These are phyloP conservation scores for Cryptoleucopteryx plumbea DNA, from an alignment of 2,113 vertebrate genomes.

Conservation along the genomic window DNA sequence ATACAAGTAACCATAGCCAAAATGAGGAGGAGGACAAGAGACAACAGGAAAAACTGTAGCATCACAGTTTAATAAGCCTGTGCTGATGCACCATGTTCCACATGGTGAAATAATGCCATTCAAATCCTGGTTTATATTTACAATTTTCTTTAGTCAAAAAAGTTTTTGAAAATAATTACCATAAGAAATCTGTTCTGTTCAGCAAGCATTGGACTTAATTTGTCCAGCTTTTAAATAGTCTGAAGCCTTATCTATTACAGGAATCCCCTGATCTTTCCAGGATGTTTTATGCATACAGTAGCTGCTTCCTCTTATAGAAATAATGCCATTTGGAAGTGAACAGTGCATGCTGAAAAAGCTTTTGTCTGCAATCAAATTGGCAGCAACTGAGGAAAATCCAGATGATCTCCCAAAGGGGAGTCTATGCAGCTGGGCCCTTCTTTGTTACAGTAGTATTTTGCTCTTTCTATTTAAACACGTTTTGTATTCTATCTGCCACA, in stretches of 20 bases:
- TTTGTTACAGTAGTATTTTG: constrained; percentile 9
- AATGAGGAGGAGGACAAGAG: neutral
- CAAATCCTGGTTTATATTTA: neutral
- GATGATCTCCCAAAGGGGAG: constrained; percentile 50
- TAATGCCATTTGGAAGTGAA: neutral
- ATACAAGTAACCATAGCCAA: neutral
- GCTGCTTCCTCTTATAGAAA: constrained; percentile 45
- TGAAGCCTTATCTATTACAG: neutral
- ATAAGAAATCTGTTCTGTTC: neutral
- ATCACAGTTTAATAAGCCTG: neutral
- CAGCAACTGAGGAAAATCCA: neutral
- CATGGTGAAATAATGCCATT: neutral
- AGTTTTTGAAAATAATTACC: neutral
- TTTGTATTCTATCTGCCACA: neutral
- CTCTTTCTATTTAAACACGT: neutral
- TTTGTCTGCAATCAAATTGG: constrained; percentile 35
- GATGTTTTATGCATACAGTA: constrained; percentile 42
- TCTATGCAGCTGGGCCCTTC: constrained; percentile 8
- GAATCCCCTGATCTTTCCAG: neutral
- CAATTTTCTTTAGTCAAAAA: neutral
- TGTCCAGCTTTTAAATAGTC: neutral
- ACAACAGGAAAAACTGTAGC: neutral
- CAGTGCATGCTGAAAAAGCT: constrained; percentile 30
- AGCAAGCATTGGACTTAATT: neutral
- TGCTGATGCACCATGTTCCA: neutral